A percentile compares a stretch with the other conserved stretches of the same genome.
These are phyloP conservation scores for Drosophila flavopinicola DNA, from an alignment of 2,888 invertebrate species.

Conservation along the genomic window DNA sequence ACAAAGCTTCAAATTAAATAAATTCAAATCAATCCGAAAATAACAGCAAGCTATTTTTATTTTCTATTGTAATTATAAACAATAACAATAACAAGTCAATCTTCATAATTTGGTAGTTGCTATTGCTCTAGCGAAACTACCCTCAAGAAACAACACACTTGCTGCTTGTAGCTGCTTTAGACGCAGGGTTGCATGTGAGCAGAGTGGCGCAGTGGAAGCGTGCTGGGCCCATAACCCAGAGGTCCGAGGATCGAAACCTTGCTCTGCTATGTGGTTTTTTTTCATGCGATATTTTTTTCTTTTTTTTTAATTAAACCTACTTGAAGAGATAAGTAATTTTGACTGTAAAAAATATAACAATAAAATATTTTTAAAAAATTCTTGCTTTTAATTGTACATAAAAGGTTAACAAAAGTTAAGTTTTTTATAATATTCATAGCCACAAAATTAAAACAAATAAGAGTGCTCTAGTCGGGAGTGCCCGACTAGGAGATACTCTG, in stretches of 20 bases:
- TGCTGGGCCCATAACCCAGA: conserved; percentile 66
- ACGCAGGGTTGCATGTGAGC: conserved; percentile 5
- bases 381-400: too few relatives aligned
- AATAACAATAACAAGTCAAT: conserved; percentile 11
- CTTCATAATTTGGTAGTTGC: background rate
- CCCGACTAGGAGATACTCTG: too few relatives aligned
- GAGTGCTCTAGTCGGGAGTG: too few relatives aligned
- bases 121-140: background rate
- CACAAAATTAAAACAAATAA: too few relatives aligned
- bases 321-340: background rate
- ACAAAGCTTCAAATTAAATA: conserved; percentile 5
- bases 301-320: background rate
- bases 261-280: conserved; percentile 40
- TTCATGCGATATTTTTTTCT: background rate
- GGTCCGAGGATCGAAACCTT: conserved; percentile 65
- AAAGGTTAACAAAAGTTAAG: too few relatives aligned
- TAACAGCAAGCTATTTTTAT: background rate
- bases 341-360: too few relatives aligned
- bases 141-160: background rate
- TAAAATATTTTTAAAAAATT: too few relatives aligned
- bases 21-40: conserved; percentile 23
- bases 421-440: too few relatives aligned
- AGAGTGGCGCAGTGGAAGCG: conserved; percentile 64
- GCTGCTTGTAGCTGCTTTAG: background rate
- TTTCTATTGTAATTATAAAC: too few relatives aligned